Evolutionary conservation across 2,113 vertebrate species (phyloP).

Genomic region (Channa maculata): DNA sequence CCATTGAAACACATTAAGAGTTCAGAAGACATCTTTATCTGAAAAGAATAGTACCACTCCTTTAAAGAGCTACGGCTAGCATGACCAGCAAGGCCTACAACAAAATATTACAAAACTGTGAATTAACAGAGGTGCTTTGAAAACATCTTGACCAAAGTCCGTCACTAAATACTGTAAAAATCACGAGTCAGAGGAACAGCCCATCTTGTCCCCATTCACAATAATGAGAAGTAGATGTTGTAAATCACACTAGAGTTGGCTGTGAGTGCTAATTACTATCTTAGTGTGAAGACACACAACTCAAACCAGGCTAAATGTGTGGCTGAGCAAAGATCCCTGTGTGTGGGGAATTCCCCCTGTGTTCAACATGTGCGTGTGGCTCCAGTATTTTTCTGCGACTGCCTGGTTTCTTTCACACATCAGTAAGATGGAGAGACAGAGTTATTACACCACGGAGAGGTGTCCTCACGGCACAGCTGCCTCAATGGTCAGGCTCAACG

Average conservation of each 20-base stretch:
- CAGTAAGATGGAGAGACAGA: conserved; percentile 72
- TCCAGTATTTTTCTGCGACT: conserved; percentile 60
- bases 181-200: not conserved
- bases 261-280: conserved; percentile 75
- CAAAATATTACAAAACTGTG: not conserved
- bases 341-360: conserved; percentile 72
- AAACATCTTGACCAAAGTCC: not conserved
- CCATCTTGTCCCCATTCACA: conserved; percentile 18
- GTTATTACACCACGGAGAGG: conserved; percentile 74
- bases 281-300: conserved; percentile 75
- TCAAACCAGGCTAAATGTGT: conserved; percentile 69
- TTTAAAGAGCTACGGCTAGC: not conserved
- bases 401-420: conserved; percentile 78
- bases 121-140: not conserved
- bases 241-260: conserved; percentile 63
- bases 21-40: too few relatives aligned
- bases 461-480: conserved; percentile 71
- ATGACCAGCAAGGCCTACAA: not conserved
- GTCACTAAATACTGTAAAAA: not conserved
- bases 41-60: too few relatives aligned
- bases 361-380: conserved; percentile 74
- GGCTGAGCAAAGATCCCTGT: conserved; percentile 43
- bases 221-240: conserved; percentile 22
- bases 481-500: conserved; percentile 61
- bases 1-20: too few relatives aligned